Conservation (phyloP, 2,888 invertebrate species). For the Scelioninae gen. 2 region DNA sequence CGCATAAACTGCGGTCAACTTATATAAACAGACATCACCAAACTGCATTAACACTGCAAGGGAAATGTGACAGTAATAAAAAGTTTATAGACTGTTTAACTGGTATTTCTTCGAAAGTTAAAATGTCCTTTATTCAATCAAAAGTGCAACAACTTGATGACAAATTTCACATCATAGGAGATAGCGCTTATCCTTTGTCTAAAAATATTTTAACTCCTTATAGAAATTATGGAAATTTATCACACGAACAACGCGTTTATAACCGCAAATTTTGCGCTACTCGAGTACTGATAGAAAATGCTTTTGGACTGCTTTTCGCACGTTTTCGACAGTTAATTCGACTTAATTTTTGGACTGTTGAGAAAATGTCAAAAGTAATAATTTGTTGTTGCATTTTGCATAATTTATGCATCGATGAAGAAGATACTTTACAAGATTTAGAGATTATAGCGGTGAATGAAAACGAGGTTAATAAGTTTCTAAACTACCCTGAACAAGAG, state of each 20-base stretch:
- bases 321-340: slow-evolving; percentile 14
- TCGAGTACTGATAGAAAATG: slow-evolving; percentile 8
- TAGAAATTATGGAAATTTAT: slow-evolving; percentile 9
- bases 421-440: slow-evolving; percentile 4
- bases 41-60: slow-evolving; percentile 5
- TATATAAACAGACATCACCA: slow-evolving; percentile 20
- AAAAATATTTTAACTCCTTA: slow-evolving; percentile 5
- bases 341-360: slow-evolving; percentile 8
- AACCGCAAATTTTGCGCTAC: not conserved
- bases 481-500: too few relatives aligned
- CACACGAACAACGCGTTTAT: slow-evolving; percentile 5
- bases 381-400: slow-evolving; percentile 13
- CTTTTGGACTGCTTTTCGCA: not conserved
- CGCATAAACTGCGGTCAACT: not conserved
- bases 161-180: too few relatives aligned
- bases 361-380: slow-evolving; percentile 9
- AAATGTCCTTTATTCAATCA: too few relatives aligned
- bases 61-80: slow-evolving; percentile 16
- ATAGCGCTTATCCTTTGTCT: slow-evolving; percentile 14
- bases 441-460: too few relatives aligned
- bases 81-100: slow-evolving; percentile 13
- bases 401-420: slow-evolving; percentile 10
- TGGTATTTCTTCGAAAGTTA: slow-evolving; percentile 8
- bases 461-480: not conserved
- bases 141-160: too few relatives aligned